Conservation (phyloP, 1,140 invertebrate species). For the Homalodisca vitripennis region DNA sequence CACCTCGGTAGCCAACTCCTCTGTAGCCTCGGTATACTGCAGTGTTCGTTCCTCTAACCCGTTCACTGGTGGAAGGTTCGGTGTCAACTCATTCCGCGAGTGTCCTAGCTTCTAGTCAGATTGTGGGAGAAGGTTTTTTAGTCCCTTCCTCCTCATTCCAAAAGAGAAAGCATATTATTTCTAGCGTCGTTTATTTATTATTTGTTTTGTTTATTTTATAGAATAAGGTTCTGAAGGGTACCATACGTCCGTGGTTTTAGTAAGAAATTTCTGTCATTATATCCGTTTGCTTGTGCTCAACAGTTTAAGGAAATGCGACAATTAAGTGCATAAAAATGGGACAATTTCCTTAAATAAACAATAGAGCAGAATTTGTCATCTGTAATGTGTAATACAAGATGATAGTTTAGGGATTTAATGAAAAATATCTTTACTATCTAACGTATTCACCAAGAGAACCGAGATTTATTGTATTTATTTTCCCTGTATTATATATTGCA, state of each 20-base stretch:
- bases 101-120: conserved; percentile 15
- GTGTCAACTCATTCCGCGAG: neutral
- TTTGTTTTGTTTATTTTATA: neutral
- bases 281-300: neutral
- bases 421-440: neutral
- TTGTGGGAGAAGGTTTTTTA: neutral
- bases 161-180: conserved; percentile 3
- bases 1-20: too few species aligned
- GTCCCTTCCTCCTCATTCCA: neutral
- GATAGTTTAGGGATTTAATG: neutral
- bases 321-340: neutral
- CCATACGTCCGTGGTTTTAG: neutral
- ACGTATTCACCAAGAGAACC: neutral
- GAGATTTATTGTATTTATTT: neutral
- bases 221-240: neutral
- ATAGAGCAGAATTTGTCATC: too few species aligned
- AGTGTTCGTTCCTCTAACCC: too few species aligned
- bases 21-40: too few species aligned
- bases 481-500: conserved; percentile 7
- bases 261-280: neutral
- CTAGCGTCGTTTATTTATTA: conserved; percentile 3
- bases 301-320: conserved; percentile 12
- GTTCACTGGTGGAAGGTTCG: too few species aligned
- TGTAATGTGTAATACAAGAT: neutral
- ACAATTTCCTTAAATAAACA: too few species aligned